Percentiles rank a stretch among this genome's conserved stretches.
Conservation (phyloP, 1,140 invertebrate species). For the Anastatus disparis region DNA sequence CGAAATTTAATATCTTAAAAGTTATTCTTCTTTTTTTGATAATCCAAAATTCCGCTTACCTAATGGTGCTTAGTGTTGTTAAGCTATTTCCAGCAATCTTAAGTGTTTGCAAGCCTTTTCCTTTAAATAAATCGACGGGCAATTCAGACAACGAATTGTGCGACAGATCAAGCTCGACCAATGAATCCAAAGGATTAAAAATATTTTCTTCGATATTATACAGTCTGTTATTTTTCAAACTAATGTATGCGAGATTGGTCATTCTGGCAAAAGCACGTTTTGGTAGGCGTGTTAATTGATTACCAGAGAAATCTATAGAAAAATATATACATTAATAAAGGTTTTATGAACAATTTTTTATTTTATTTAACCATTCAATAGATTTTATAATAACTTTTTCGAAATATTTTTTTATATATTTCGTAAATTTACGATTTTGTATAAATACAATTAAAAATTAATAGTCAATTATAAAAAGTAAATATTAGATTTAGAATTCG, state of each 20-base stretch:
- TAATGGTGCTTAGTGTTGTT: constrained; percentile 18
- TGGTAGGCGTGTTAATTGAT: constrained; percentile 71
- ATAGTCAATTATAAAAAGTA: too few relatives aligned
- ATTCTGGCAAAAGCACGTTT: constrained; percentile 72
- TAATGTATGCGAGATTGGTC: constrained; percentile 72
- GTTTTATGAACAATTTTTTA: too few relatives aligned
- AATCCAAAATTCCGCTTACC: neutral
- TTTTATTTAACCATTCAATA: too few relatives aligned
- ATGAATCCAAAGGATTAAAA: constrained; percentile 69
- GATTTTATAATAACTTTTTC: too few relatives aligned
- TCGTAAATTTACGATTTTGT: too few relatives aligned
- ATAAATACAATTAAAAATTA: too few relatives aligned
- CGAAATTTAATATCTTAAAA: neutral
- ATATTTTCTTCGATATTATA: constrained; percentile 70
- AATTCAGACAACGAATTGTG: constrained; percentile 72
- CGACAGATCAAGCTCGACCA: constrained; percentile 76
- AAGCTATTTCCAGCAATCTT: constrained; percentile 53
- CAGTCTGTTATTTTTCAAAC: constrained; percentile 73
- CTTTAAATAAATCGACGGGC: constrained; percentile 70
- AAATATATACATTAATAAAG: neutral
- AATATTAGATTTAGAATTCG: too few relatives aligned
- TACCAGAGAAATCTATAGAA: constrained; percentile 70
- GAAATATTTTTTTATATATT: too few relatives aligned
- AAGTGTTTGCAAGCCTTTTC: constrained; percentile 71
- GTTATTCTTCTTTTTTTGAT: neutral